Conservation (phyloP, 2,888 invertebrate species). For the Kryphioiulus occultus region DNA sequence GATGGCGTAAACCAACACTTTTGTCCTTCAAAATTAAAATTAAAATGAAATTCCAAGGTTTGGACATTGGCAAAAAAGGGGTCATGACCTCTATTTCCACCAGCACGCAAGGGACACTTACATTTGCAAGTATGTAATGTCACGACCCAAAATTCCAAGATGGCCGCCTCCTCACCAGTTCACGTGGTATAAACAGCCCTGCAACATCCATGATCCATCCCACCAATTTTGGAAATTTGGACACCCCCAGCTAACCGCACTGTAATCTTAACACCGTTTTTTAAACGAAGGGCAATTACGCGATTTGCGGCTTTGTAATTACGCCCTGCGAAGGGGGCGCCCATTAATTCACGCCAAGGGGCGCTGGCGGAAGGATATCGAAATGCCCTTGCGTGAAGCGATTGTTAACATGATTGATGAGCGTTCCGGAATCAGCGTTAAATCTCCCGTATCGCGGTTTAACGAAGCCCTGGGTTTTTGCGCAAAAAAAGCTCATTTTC, state of each 20-base stretch:
- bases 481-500: background rate
- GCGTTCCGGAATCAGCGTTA: background rate
- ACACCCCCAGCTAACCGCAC: background rate
- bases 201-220: background rate
- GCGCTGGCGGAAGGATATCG: background rate
- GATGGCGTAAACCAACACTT: no score
- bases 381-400: background rate
- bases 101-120: no score
- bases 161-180: no score
- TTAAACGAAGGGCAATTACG: background rate
- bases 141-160: no score
- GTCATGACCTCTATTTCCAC: no score
- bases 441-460: slow-evolving; percentile 14
- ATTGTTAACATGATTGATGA: slow-evolving; percentile 11
- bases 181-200: no score
- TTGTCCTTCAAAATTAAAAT: no score
- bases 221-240: background rate
- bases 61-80: no score
- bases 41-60: no score
- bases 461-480: background rate
- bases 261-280: background rate
- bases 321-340: background rate
- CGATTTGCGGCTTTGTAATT: background rate
- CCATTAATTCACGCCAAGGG: background rate
- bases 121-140: no score